Evolutionary conservation across 23 tunicate species (phyloP).

Genomic region (Phallusia fumigata): DNA sequence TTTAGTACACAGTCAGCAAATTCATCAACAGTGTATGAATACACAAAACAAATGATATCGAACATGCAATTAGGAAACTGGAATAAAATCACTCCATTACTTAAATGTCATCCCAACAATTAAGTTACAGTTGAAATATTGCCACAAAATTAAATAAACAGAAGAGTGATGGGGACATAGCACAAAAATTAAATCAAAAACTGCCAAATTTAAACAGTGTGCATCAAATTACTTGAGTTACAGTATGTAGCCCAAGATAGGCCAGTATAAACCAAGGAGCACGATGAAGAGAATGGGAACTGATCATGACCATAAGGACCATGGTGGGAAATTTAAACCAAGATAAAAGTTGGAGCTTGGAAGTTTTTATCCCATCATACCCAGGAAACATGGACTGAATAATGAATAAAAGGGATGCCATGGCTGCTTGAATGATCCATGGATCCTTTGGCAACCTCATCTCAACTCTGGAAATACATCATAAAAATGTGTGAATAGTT

Average conservation of each 20-base stretch:
- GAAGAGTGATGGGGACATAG: too few relatives aligned
- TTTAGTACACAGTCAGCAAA: too few relatives aligned
- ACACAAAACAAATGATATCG: too few relatives aligned
- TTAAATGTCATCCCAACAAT: too few relatives aligned
- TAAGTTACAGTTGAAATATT: too few relatives aligned
- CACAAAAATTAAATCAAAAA: too few relatives aligned
- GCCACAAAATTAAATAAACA: too few relatives aligned
- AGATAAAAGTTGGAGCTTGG: slow-evolving; percentile 15
- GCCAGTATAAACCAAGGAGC: slow-evolving; percentile 34
- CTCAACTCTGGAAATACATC: slow-evolving; percentile 26
- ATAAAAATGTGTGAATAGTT: not conserved
- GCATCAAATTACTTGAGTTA: slow-evolving; percentile 14
- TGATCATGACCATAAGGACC: slow-evolving; percentile 17
- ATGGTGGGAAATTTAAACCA: slow-evolving; percentile 29
- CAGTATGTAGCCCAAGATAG: slow-evolving; percentile 33
- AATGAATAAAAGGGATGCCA: slow-evolving; percentile 38
- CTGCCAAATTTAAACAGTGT: too few relatives aligned
- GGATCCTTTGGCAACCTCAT: slow-evolving; percentile 24
- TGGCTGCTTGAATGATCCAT: not conserved
- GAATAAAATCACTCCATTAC: too few relatives aligned
- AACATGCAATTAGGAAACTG: too few relatives aligned
- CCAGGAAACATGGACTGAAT: slow-evolving; percentile 13
- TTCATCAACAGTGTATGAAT: too few relatives aligned
- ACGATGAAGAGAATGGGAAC: slow-evolving; percentile 43
- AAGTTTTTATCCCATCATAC: slow-evolving; percentile 12